A percentile compares a stretch with the other conserved stretches of the same genome.
These are phyloP conservation scores for Drosophila mettleri DNA, from an alignment of 2,888 invertebrate genomes.

Conservation along the genomic window DNA sequence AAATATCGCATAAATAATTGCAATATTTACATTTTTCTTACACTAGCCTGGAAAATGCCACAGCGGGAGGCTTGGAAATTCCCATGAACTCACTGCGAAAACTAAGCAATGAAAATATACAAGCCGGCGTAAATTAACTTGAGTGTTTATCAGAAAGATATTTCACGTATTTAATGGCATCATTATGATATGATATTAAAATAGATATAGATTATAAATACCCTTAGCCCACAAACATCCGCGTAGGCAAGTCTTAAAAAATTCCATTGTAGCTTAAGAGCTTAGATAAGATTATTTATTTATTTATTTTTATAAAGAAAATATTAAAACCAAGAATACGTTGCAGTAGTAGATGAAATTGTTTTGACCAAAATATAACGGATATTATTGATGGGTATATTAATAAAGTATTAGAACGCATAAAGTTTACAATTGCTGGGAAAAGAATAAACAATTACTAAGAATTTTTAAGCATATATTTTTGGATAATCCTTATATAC, in stretches of 20 bases:
- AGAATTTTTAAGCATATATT: too few relatives aligned
- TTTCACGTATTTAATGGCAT: constrained; percentile 10
- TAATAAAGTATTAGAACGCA: too few relatives aligned
- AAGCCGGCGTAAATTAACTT: not conserved
- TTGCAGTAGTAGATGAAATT: not conserved
- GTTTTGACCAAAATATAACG: not conserved
- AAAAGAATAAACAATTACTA: not conserved
- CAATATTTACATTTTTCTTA: constrained; percentile 42
- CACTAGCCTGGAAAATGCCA: constrained; percentile 38
- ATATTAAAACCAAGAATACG: not conserved
- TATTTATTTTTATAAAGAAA: too few relatives aligned
- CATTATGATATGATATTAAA: constrained; percentile 1
- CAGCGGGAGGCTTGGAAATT: constrained; percentile 21
- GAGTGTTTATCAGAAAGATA: constrained; percentile 14
- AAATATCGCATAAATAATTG: constrained; percentile 48
- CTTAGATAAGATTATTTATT: constrained; percentile 15
- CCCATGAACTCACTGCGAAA: constrained; percentile 22
- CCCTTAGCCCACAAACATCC: not conserved
- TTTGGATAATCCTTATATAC: too few relatives aligned
- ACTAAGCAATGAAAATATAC: constrained; percentile 12
- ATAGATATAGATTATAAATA: constrained; percentile 2
- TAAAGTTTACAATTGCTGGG: not conserved
- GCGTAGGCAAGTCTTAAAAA: not conserved
- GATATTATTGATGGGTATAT: constrained; percentile 1
- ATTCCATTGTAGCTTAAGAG: not conserved